A percentile compares a stretch with the other conserved stretches of the same genome.
Conservation (phyloP, 2,797 vertebrate species). For the Cyclura pinguis region DNA sequence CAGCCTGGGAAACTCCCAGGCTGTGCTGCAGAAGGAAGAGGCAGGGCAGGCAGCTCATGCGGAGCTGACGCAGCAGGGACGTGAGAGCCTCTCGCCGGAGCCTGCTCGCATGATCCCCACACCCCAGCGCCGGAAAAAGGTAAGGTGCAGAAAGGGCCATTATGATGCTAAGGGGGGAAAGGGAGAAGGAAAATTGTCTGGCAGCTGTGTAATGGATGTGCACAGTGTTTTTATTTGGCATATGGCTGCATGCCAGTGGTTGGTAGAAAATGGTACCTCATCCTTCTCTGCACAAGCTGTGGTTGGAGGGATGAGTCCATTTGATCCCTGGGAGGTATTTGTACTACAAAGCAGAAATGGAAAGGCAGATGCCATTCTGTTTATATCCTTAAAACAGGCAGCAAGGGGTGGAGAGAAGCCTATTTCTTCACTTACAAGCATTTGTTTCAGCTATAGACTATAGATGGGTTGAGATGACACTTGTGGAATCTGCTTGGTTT, state of each 20-base stretch:
- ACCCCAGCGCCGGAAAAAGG: too few species aligned
- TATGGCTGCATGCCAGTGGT: background rate
- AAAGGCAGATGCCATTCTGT: conserved; percentile 1
- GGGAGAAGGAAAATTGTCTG: background rate
- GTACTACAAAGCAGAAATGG: background rate
- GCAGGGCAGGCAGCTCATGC: too few species aligned
- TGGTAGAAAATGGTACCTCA: background rate
- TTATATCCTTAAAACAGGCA: background rate
- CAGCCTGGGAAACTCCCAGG: too few species aligned
- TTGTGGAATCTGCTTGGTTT: background rate
- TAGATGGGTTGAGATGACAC: background rate
- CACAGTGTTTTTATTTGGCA: background rate
- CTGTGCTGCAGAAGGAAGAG: too few species aligned
- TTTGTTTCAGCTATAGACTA: background rate
- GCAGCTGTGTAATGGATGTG: conserved; percentile 21
- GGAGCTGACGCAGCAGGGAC: too few species aligned
- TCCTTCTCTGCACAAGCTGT: background rate
- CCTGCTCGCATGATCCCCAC: too few species aligned
- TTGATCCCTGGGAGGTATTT: background rate
- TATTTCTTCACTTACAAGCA: background rate
- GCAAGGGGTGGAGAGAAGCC: background rate
- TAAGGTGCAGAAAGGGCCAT: too few species aligned
- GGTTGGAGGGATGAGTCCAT: background rate
- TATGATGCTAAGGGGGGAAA: background rate
- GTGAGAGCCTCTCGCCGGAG: too few species aligned